These are phyloP conservation scores for Axinella damicornis DNA, from an alignment of 37 sponge, comb jelly and placozoan species.

Conservation along the genomic window DNA sequence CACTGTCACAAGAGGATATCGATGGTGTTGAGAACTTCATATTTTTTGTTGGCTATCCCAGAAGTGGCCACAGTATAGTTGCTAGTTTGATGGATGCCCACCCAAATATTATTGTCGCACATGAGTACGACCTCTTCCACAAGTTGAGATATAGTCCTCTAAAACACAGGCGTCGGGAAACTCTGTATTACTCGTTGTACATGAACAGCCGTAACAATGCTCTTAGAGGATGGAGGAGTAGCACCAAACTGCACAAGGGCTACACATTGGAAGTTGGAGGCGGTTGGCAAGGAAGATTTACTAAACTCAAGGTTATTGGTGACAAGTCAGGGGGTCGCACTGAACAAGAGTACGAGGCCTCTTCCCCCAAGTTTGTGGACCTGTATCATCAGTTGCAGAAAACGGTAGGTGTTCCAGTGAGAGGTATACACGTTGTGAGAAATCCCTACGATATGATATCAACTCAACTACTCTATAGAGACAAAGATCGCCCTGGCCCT, in stretches of 20 bases:
- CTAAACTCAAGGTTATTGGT: conserved; percentile 21
- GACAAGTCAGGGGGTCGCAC: conserved; percentile 37
- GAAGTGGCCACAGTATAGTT: conserved; percentile 76
- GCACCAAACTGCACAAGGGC: neutral
- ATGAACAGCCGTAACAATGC: conserved; percentile 15
- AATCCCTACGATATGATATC: conserved; percentile 57
- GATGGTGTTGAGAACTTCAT: conserved; percentile 48
- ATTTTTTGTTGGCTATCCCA: conserved; percentile 65
- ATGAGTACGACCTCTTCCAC: conserved; percentile 54
- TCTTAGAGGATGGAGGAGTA: conserved; percentile 24
- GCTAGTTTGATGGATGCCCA: conserved; percentile 71
- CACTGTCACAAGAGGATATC: conserved; percentile 7
- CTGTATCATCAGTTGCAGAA: neutral
- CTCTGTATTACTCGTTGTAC: conserved; percentile 27
- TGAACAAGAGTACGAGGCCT: neutral
- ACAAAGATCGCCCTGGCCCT: neutral
- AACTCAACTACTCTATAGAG: conserved; percentile 27
- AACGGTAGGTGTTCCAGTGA: conserved; percentile 12
- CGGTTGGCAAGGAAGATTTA: conserved; percentile 43
- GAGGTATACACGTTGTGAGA: conserved; percentile 30
- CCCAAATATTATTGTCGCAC: conserved; percentile 54
- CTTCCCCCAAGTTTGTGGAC: neutral
- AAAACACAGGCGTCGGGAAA: neutral
- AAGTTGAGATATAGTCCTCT: neutral
- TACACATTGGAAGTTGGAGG: conserved; percentile 10